Percentiles rank a stretch among this genome's conserved stretches.
Conservation (phyloP, 2,797 vertebrate genomes). For the Labroides dimidiatus region DNA sequence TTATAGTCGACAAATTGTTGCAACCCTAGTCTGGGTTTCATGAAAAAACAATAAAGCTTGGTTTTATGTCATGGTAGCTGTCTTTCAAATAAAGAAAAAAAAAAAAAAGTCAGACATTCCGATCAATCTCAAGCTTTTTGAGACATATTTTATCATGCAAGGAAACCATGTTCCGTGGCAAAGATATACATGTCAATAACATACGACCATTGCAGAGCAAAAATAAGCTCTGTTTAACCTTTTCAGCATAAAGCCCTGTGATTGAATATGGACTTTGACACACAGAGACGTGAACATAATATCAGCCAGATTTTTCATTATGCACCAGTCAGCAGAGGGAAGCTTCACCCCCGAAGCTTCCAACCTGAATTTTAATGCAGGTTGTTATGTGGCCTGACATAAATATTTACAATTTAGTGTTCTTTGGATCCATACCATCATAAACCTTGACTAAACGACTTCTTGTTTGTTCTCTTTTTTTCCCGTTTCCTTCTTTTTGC, state of each 20-base stretch:
- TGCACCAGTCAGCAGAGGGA: slow-evolving; percentile 49
- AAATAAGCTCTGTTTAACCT: slow-evolving; percentile 1
- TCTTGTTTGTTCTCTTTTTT: background rate
- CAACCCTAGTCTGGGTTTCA: slow-evolving; percentile 41
- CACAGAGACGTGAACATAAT: slow-evolving; percentile 47
- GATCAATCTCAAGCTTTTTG: background rate
- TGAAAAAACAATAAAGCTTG: slow-evolving; percentile 27
- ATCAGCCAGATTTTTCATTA: slow-evolving; percentile 49
- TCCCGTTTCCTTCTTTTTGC: too few relatives aligned
- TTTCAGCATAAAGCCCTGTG: slow-evolving; percentile 20
- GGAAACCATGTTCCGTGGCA: background rate
- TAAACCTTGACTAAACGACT: background rate
- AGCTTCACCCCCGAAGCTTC: slow-evolving; percentile 2
- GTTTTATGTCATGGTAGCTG: slow-evolving; percentile 16
- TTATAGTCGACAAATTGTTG: too few relatives aligned
- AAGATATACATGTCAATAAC: background rate
- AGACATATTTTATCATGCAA: background rate
- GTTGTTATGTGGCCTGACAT: slow-evolving; percentile 7
- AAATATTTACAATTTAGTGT: background rate
- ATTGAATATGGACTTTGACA: slow-evolving; percentile 60
- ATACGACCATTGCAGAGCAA: background rate
- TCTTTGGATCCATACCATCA: slow-evolving; percentile 10
- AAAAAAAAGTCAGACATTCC: background rate
- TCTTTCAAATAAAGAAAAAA: too few relatives aligned
- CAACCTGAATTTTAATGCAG: slow-evolving; percentile 36